Evolutionary conservation across 2,888 invertebrate species (phyloP).

Genomic region (Melieria picta): DNA sequence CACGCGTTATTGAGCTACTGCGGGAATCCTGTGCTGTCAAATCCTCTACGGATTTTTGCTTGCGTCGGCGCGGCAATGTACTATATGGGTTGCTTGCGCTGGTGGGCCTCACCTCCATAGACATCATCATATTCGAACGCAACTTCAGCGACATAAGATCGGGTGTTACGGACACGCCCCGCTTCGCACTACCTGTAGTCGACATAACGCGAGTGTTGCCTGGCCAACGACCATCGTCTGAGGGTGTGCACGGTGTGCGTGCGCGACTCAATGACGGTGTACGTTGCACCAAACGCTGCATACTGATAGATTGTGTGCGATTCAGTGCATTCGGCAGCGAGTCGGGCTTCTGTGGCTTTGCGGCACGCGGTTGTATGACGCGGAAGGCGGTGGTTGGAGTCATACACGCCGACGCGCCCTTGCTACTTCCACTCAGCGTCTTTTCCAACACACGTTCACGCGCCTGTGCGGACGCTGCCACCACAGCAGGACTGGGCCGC

Average conservation of each 20-base stretch:
- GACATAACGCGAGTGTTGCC: conserved; percentile 45
- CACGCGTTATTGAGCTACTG: conserved; percentile 68
- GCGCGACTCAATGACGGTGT: conserved; percentile 70
- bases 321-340: conserved; percentile 59
- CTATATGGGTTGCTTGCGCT: conserved; percentile 77
- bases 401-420: conserved; percentile 51
- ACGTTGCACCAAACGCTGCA: conserved; percentile 58
- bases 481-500: conserved; percentile 43
- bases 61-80: conserved; percentile 79
- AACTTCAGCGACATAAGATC: conserved; percentile 58
- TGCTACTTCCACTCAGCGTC: conserved; percentile 64
- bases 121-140: conserved; percentile 50
- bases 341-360: conserved; percentile 53
- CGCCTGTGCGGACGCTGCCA: conserved; percentile 68
- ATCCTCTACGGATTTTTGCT: conserved; percentile 73
- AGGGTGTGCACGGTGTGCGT: conserved; percentile 73
- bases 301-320: conserved; percentile 56
- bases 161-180: conserved; percentile 60
- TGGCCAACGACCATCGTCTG: conserved; percentile 79
- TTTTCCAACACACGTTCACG: conserved; percentile 70
- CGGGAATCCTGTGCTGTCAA: conserved; percentile 66
- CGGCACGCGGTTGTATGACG: conserved; percentile 52
- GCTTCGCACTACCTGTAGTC: conserved; percentile 45
- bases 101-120: conserved; percentile 41
- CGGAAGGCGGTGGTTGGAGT: conserved; percentile 67